phyloP scores from a whole-genome alignment of 2,113 vertebrate species.

The Corvus moneduloides region DNA sequence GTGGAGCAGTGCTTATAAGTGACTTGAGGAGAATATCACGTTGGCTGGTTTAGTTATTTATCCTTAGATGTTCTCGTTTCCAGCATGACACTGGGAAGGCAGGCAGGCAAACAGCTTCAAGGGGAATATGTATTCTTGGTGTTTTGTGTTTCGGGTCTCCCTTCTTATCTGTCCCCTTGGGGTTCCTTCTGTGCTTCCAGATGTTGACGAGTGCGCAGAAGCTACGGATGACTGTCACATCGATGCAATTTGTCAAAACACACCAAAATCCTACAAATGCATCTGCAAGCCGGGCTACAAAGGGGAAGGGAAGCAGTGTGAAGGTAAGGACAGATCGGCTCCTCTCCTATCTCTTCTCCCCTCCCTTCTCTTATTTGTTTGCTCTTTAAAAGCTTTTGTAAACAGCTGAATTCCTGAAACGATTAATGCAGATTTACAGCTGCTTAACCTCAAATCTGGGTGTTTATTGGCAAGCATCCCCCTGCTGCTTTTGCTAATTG shows the following conservation, averaged over 20 bases:
- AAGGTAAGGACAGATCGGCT: slow-evolving; percentile 80
- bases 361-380: slow-evolving; percentile 43
- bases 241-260: slow-evolving; percentile 97
- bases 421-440: slow-evolving; percentile 67
- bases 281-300: slow-evolving; percentile 97
- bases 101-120: background rate
- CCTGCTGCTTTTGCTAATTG: slow-evolving; percentile 43
- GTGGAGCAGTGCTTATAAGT: background rate
- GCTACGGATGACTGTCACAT: slow-evolving; percentile 95
- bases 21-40: background rate
- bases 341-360: background rate
- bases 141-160: background rate
- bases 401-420: slow-evolving; percentile 72
- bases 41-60: background rate
- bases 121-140: background rate
- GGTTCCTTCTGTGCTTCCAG: slow-evolving; percentile 62
- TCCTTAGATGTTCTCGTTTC: background rate
- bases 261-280: slow-evolving; percentile 92
- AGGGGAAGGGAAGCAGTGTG: slow-evolving; percentile 92
- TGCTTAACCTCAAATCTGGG: slow-evolving; percentile 28
- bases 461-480: slow-evolving; percentile 42
- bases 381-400: slow-evolving; percentile 65
- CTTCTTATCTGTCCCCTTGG: background rate
- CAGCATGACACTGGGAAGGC: background rate
- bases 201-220: slow-evolving; percentile 91